Evolutionary conservation across 1,140 invertebrate species (phyloP), one percentile per base, ranked within the genome.

Genomic region (Aradophagus sp.): DNA sequence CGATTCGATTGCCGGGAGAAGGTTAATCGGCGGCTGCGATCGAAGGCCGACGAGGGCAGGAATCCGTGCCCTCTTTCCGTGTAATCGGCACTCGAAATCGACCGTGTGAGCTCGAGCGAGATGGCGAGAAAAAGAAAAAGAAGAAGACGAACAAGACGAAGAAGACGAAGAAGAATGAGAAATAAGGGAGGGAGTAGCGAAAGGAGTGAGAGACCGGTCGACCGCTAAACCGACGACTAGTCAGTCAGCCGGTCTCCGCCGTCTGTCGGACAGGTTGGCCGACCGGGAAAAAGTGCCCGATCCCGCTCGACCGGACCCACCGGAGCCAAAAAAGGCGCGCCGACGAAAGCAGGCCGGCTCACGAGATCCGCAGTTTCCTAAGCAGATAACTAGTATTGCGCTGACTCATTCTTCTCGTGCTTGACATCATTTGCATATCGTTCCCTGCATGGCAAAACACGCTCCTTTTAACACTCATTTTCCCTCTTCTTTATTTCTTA

Each of bases 261-360:
- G 45, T 50, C 31, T 42, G 44, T 73, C 68, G 61, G 72, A 72
- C 59, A 53, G 58, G 68, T 74, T 69, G 71, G 63, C 55, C 65
- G 65, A 70, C 58, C 61, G 71, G 41, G 71, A 62, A 77, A 77
- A 78, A 77, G 59, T 77, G 76, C n/a, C 62, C 74, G 56, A 58
- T 75, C 53, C 39, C 62, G 70, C 44, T 41, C 27, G 45, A 76
- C 76, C 71, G 63, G 77, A 69, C 68, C 16, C 26, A 3, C 29
- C 2, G 23, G 14, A 6, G 5, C 36, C 36, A 41, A 53, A 53
- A 53, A 20, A 32, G 50, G 36, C 38, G 13, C 16, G 17, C 8
- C 27, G 27, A 42, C 36, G 27, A 27, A 7, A 7, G 8, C 26
- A 17, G 47, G 19, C 23, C 35, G 26, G 23, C 12, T 2, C n/a